Base-by-base conservation (phyloP, 2,888 invertebrate genomes). In the Spatulosminthurus flaviceps region DNA sequence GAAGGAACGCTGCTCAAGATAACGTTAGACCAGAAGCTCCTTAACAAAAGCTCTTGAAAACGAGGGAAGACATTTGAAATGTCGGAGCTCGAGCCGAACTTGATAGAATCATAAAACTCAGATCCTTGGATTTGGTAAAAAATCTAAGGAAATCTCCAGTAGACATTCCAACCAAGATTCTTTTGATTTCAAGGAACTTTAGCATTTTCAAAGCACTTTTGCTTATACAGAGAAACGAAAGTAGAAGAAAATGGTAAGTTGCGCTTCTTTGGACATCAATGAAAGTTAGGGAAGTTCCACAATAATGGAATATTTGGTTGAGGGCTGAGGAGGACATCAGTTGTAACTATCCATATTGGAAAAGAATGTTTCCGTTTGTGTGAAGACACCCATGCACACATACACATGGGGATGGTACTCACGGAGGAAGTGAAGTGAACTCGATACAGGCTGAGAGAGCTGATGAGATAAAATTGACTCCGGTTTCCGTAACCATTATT, bases 331-430 rank as follows among this genome's bases (percentile, higher is more conserved):
- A 64, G 64, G 26, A 64, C 19, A n/a, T 11, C 64, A 22, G 13
- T 26, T 11, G 26, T 64, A 24, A 64, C 24, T 64, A 26, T 64
- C 26, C 64, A 24, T 64, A 64, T 64, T 64, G 24, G 26, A 26
- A 64, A 64, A 26, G 64, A 64, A 64, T 64, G 64, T 64, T 64
- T 64, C 64, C 64, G 64, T 64, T 64, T 64, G 64, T 24, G 64
- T 64, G 64, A 64, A 24, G 24, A 24, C 7, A 9, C 13, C 21
- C 24, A 24, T 64, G 7, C 9, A 22, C 24, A 11, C 64, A 64
- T 2, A 13, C 24, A 4, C 64, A 2, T 16, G 24, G 26, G 16
- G n/a, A 21, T 21, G 19, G 24, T 64, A 9, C 64, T 11, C n/a
- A 19, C 2, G 51, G 51, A 51, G 16, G 19, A 51, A 51, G 51